Evolutionary conservation across 1,140 invertebrate species (phyloP).

Genomic region (Caenorhabditis brenneri): DNA sequence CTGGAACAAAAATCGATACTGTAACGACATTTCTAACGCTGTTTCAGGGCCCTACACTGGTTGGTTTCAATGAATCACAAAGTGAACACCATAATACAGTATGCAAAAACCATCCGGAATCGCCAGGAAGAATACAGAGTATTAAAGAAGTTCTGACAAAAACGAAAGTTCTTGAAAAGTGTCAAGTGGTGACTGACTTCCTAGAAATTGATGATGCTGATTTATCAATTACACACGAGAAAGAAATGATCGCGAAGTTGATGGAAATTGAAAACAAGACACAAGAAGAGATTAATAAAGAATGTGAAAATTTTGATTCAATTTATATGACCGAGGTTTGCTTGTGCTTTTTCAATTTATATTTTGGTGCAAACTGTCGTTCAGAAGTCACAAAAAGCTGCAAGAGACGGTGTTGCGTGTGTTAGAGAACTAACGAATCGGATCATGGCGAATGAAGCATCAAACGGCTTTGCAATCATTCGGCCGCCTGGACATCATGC

Average conservation of each 20-base stretch:
- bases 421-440: slow-evolving; percentile 15
- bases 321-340: slow-evolving; percentile 39
- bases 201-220: slow-evolving; percentile 40
- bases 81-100: slow-evolving; percentile 33
- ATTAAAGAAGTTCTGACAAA: background rate
- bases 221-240: background rate
- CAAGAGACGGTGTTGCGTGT: slow-evolving; percentile 33
- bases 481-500: slow-evolving; percentile 93
- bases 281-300: slow-evolving; percentile 35
- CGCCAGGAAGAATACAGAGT: background rate
- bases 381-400: slow-evolving; percentile 40
- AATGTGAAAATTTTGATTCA: slow-evolving; percentile 27
- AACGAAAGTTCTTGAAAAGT: background rate
- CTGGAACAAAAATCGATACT: background rate
- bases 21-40: background rate
- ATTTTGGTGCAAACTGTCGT: background rate
- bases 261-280: background rate
- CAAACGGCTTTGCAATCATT: slow-evolving; percentile 51
- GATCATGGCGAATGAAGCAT: slow-evolving; percentile 15
- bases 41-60: slow-evolving; percentile 2
- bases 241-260: background rate
- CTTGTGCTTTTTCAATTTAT: background rate
- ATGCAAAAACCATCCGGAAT: background rate
- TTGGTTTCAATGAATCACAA: slow-evolving; percentile 29
- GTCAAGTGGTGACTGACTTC: background rate